Evolutionary conservation across 2,797 vertebrate genomes (phyloP).

Genomic region (Arctocebus calabarensis): DNA sequence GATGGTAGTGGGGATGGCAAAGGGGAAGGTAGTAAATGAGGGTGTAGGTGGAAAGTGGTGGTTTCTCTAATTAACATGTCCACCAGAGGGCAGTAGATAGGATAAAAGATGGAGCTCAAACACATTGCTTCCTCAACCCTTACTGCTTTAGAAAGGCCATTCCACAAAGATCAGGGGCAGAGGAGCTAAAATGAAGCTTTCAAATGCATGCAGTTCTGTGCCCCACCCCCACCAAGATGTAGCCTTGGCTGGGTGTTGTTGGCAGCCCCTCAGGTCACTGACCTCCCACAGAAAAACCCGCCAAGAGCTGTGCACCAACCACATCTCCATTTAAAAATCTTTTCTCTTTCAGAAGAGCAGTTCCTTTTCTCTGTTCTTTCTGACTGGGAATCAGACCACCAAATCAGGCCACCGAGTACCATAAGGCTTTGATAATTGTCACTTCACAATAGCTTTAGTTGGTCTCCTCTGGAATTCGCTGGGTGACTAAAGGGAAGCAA

Average conservation of each 20-base stretch:
- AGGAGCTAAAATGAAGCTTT: constrained; percentile 47
- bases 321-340: constrained; percentile 18
- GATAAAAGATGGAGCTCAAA: background rate
- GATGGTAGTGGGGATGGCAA: background rate
- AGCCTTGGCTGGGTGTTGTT: background rate
- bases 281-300: background rate
- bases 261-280: background rate
- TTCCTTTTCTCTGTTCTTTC: constrained; percentile 39
- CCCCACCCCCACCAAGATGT: background rate
- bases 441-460: constrained; percentile 41
- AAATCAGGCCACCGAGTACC: background rate
- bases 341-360: constrained; percentile 11
- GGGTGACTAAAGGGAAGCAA: constrained; percentile 57
- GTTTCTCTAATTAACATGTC: constrained; percentile 14
- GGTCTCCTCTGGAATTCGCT: constrained; percentile 44
- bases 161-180: background rate
- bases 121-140: background rate
- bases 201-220: background rate
- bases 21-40: background rate
- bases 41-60: background rate
- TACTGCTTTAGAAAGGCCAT: constrained; percentile 17
- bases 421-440: background rate
- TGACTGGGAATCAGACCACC: background rate
- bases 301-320: background rate
- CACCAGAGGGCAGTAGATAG: constrained; percentile 31